Percentiles rank a stretch among this genome's conserved stretches.
Conservation (phyloP, 2,113 vertebrate species). For the Platysternon megacephalum region DNA sequence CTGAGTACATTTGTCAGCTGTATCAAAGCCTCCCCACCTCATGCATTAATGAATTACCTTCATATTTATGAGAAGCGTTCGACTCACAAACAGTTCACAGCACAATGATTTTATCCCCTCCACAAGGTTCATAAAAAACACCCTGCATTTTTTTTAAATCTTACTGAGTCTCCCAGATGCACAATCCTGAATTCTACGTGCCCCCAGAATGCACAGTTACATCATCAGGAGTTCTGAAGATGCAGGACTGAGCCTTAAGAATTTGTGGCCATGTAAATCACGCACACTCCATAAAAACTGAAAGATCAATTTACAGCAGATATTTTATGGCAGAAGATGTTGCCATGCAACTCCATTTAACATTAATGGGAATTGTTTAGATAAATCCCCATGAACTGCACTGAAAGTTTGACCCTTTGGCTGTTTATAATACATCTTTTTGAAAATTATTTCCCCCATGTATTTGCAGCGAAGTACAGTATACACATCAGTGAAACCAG, state of each 20-base stretch:
- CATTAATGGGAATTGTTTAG: not conserved
- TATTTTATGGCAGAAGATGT: not conserved
- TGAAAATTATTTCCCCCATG: not conserved
- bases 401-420: not conserved
- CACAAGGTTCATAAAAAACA: not conserved
- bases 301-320: not conserved
- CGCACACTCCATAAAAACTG: not conserved
- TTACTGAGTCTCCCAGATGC: constrained; percentile 14
- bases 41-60: constrained; percentile 21
- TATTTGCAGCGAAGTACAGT: not conserved
- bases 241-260: not conserved
- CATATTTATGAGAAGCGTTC: constrained; percentile 46
- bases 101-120: constrained; percentile 21
- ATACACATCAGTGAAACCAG: not conserved
- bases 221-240: not conserved
- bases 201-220: not conserved
- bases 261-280: not conserved
- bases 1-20: constrained; percentile 24
- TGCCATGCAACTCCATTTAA: not conserved
- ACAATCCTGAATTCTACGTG: constrained; percentile 7
- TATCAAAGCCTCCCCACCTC: constrained; percentile 35
- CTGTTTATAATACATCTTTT: not conserved
- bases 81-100: constrained; percentile 47
- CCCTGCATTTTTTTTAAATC: not conserved
- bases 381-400: not conserved